Evolutionary conservation across 2,888 invertebrate species (phyloP).

Genomic region (Drosophila subsilvestris): DNA sequence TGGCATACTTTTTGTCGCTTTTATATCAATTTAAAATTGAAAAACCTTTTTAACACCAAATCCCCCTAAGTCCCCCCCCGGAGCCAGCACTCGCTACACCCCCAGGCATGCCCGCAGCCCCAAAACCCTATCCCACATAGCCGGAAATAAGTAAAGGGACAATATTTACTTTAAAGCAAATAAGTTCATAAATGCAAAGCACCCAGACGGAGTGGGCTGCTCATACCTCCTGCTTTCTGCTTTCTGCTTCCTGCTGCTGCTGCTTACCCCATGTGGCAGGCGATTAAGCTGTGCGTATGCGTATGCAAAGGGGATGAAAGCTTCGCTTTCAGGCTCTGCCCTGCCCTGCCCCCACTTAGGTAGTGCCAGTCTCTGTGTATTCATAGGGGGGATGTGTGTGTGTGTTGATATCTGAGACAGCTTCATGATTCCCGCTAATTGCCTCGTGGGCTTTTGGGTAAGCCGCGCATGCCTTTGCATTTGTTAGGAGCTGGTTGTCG

Average conservation of each 20-base stretch:
- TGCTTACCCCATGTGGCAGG: slow-evolving; percentile 29
- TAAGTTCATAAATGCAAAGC: slow-evolving; percentile 76
- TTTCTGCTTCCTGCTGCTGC: not conserved
- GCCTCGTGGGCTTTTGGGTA: slow-evolving; percentile 50
- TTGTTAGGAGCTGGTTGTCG: slow-evolving; percentile 10
- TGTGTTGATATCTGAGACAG: slow-evolving; percentile 65
- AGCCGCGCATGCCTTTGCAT: slow-evolving; percentile 68
- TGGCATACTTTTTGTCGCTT: slow-evolving; percentile 43
- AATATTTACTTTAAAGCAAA: slow-evolving; percentile 77
- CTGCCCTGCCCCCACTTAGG: not conserved
- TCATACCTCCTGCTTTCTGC: not conserved
- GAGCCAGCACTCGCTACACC: not conserved
- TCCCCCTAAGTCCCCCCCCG: slow-evolving; percentile 67
- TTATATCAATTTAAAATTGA: slow-evolving; percentile 72
- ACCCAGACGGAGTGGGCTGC: not conserved
- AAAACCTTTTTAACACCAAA: slow-evolving; percentile 63
- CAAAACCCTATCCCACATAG: not conserved
- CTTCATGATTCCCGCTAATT: slow-evolving; percentile 69
- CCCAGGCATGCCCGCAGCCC: not conserved
- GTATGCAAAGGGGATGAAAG: slow-evolving; percentile 21
- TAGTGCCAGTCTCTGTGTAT: slow-evolving; percentile 43
- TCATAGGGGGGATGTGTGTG: not conserved
- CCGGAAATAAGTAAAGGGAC: slow-evolving; percentile 34
- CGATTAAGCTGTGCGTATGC: slow-evolving; percentile 51
- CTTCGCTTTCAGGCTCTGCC: not conserved